Evolutionary conservation across 2,797 vertebrate species (phyloP).

Genomic region (Falco novaeseelandiae): DNA sequence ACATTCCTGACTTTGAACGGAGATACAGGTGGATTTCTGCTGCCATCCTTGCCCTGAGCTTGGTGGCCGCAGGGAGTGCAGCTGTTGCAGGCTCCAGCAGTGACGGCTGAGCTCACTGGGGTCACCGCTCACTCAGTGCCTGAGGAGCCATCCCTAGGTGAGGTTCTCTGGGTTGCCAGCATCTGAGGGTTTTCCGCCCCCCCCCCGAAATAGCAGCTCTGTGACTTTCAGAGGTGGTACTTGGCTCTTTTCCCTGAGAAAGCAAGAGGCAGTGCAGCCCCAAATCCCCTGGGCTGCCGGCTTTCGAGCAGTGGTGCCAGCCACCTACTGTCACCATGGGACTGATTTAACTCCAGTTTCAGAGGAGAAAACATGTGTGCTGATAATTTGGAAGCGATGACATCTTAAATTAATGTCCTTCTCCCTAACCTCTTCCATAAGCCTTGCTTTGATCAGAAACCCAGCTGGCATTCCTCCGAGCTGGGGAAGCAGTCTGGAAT

Average conservation of each 20-base stretch:
- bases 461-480: not conserved
- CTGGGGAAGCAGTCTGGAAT: not conserved
- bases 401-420: not conserved
- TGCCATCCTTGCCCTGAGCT: not conserved
- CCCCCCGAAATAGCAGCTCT: not conserved
- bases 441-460: not conserved
- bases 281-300: not conserved
- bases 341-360: not conserved
- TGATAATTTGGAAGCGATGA: not conserved
- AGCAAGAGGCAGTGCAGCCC: not conserved
- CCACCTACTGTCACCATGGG: not conserved
- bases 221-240: not conserved
- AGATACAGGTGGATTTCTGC: not conserved
- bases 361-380: not conserved
- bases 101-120: accelerated
- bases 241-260: not conserved
- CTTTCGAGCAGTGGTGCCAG: not conserved
- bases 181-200: not conserved
- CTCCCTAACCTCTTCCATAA: not conserved
- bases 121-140: accelerated
- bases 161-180: not conserved
- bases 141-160: not conserved
- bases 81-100: not conserved
- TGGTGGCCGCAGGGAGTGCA: accelerated
- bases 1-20: not conserved